These are phyloP conservation scores for Pandemis corylana DNA, from an alignment of 2,888 invertebrate genomes.

Conservation along the genomic window DNA sequence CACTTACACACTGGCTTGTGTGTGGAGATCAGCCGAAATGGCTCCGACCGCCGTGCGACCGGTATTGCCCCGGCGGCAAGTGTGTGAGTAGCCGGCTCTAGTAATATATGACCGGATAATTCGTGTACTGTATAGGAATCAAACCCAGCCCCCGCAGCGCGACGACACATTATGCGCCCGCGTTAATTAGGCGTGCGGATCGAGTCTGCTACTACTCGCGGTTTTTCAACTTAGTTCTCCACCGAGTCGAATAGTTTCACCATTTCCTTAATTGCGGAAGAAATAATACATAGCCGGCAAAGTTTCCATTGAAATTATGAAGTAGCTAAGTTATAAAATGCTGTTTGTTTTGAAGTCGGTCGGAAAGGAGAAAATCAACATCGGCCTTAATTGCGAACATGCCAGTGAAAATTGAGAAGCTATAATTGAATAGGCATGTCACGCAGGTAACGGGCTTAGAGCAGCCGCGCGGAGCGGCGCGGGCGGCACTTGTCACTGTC, in stretches of 20 bases:
- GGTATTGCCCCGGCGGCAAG: too few species aligned
- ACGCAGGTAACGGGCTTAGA: conserved; percentile 27
- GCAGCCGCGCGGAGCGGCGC: conserved; percentile 9
- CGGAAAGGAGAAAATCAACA: conserved; percentile 7
- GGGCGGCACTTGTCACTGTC: conserved; percentile 46
- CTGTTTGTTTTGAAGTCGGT: conserved; percentile 21
- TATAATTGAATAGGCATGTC: conserved; percentile 31
- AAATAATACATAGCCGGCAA: conserved; percentile 19
- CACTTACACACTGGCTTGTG: too few species aligned
- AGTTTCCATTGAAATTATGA: conserved; percentile 13
- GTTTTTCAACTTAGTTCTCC: conserved; percentile 19
- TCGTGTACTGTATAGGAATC: too few species aligned
- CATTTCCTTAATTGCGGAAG: conserved; percentile 2
- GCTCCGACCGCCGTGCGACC: too few species aligned
- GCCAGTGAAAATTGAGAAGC: conserved; percentile 7
- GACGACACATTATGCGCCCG: too few species aligned
- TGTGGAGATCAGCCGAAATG: too few species aligned
- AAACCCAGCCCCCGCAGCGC: too few species aligned
- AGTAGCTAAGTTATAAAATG: background rate
- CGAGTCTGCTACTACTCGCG: conserved; percentile 9
- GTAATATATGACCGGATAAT: too few species aligned
- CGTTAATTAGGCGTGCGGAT: conserved; percentile 20
- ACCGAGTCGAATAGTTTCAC: conserved; percentile 26
- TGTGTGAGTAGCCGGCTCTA: too few species aligned
- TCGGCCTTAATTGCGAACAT: conserved; percentile 9